Evolutionary conservation across 92 coral and sea anemone species (phyloP).

Genomic region (Galaxea fascicularis): DNA sequence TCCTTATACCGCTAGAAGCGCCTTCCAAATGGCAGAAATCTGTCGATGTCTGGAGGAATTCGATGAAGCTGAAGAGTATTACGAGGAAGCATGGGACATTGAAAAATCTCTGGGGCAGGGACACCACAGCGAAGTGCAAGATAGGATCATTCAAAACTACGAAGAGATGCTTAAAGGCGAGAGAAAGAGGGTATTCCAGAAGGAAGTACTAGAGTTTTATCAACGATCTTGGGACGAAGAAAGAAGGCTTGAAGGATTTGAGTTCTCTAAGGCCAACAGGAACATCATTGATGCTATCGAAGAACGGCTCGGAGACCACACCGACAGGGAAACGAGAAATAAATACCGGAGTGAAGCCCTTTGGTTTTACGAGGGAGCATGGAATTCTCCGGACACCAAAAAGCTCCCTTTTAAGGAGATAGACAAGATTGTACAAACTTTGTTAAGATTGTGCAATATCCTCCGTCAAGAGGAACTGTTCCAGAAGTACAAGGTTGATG

Average conservation of each 20-base stretch:
- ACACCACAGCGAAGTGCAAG: constrained; percentile 57
- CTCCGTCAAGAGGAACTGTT: neutral
- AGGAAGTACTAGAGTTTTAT: constrained; percentile 31
- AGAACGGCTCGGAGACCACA: neutral
- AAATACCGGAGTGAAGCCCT: constrained; percentile 32
- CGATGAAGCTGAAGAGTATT: constrained; percentile 52
- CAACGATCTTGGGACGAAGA: constrained; percentile 44
- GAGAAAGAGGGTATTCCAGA: constrained; percentile 13
- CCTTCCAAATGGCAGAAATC: constrained; percentile 63
- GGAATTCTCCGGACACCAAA: constrained; percentile 36
- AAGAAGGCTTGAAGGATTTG: constrained; percentile 19
- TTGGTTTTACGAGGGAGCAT: constrained; percentile 40
- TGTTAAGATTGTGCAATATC: neutral
- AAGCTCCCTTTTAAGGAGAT: neutral
- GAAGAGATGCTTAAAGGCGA: neutral
- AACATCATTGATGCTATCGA: constrained; percentile 24
- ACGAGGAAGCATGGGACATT: constrained; percentile 64
- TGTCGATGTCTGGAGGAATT: constrained; percentile 16
- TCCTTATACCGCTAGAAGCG: constrained; percentile 57
- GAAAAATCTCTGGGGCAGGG: constrained; percentile 61
- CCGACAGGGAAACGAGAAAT: neutral
- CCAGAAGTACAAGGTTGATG: neutral
- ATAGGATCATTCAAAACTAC: constrained; percentile 17
- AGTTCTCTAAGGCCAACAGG: constrained; percentile 9
- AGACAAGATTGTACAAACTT: neutral